Evolutionary conservation across 1,140 invertebrate genomes (phyloP), one percentile per base, ranked within the genome.

Genomic region (Phocides pigmalion): DNA sequence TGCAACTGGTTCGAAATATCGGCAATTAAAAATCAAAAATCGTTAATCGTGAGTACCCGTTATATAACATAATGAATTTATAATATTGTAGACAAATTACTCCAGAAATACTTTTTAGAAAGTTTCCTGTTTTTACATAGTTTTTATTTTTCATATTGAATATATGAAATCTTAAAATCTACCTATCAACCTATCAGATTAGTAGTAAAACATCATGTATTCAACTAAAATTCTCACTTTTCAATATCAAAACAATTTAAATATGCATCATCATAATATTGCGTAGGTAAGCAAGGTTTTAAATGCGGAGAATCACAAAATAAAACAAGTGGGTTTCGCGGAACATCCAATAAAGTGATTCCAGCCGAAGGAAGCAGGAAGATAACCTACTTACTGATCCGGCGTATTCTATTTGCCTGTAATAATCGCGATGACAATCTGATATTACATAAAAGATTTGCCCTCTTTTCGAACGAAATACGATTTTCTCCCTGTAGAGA

Each of bases 361-460:
- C 71, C 72, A 74, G 70, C 76, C 81, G 86, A 84, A 84, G 85
- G 87, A 91, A 89, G 87, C 82, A 84, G 76, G 82, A 71, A 81
- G 87, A 88, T 91, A 91, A 89, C 87, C 88, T 84, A 89, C 85
- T 91, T 91, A 89, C 84, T 84, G 88, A 91, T 88, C 85, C 83
- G 78, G 76, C 85, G 89, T 89, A 89, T 91, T 91, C 89, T 91
- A 89, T 91, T 91, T 91, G 85, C 87, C 87, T 89, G 82, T 91
- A 91, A 91, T 91, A 91, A 91, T 91, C 89, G 87, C 87, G 86
- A 89, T 91, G 87, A 91, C 89, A 91, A 89, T 91, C 89, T 89
- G 81, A 89, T 91, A 91, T 89, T 91, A 89, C 87, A 91, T 91
- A 91, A 91, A 91, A 91, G 87, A 91, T 89, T 91, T 91, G 79